These are phyloP conservation scores for Eristalinus sepulchralis DNA, from an alignment of 2,888 invertebrate genomes.

Conservation along the genomic window DNA sequence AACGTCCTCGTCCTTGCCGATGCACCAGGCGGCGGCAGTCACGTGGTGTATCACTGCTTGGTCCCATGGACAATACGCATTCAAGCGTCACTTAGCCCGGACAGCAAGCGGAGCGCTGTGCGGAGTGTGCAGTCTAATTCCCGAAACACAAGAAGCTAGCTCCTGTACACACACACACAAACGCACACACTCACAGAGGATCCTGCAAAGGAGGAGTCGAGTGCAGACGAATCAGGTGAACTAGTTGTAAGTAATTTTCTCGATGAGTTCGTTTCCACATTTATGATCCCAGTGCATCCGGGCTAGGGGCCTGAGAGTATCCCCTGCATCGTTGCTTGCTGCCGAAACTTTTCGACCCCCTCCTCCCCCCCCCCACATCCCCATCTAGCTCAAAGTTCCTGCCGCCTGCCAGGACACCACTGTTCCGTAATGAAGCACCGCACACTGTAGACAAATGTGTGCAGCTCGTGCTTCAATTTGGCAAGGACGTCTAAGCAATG, in stretches of 20 bases:
- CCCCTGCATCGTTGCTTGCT: background rate
- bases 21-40: background rate
- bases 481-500: background rate
- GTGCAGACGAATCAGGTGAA: conserved; percentile 28
- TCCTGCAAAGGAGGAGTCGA: background rate
- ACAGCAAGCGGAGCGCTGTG: background rate
- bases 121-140: background rate
- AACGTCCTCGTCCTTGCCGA: background rate
- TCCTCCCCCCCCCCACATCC: too few relatives aligned
- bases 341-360: conserved; percentile 5
- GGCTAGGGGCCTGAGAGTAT: background rate
- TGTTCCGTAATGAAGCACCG: background rate
- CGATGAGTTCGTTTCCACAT: conserved; percentile 68
- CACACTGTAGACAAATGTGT: background rate
- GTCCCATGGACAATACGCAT: conserved; percentile 1
- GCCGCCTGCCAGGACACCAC: background rate
- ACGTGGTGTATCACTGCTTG: background rate
- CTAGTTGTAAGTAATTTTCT: conserved; percentile 66
- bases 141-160: background rate
- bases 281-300: conserved; percentile 44
- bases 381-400: background rate
- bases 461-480: background rate
- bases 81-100: conserved; percentile 22
- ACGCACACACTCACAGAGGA: background rate
- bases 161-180: background rate